Conservation (phyloP, 2,797 vertebrate species). For the Tarsius wallacei region DNA sequence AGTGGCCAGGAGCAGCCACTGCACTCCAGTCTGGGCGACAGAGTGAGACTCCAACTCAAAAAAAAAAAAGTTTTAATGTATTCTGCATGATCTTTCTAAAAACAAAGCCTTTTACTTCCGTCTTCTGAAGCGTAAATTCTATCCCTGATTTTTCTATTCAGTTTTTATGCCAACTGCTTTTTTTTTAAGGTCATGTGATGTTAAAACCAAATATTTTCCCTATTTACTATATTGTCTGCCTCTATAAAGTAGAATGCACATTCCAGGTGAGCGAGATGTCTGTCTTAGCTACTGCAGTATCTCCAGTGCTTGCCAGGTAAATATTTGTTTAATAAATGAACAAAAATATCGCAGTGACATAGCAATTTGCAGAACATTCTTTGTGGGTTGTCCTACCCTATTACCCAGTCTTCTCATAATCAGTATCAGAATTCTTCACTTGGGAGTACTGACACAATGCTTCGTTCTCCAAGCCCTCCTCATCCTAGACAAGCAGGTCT, state of each 20-base stretch:
- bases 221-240: not conserved
- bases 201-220: not conserved
- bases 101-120: not conserved
- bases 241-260: not conserved
- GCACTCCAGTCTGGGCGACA: too few relatives aligned
- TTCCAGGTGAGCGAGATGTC: not conserved
- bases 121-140: not conserved
- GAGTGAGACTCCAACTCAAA: too few relatives aligned
- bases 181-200: not conserved
- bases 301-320: not conserved
- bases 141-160: not conserved
- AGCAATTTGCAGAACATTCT: not conserved
- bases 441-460: not conserved
- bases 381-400: not conserved
- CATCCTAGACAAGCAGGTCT: not conserved
- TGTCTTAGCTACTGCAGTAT: not conserved
- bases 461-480: not conserved
- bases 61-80: too few relatives aligned
- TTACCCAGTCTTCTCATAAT: not conserved
- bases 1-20: too few relatives aligned
- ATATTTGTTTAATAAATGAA: not conserved
- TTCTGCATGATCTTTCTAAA: not conserved
- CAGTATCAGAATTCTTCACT: not conserved
- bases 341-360: not conserved
- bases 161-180: not conserved